Evolutionary conservation across 2,113 vertebrate species (phyloP).

Genomic region (Pomatostomus ruficeps): DNA sequence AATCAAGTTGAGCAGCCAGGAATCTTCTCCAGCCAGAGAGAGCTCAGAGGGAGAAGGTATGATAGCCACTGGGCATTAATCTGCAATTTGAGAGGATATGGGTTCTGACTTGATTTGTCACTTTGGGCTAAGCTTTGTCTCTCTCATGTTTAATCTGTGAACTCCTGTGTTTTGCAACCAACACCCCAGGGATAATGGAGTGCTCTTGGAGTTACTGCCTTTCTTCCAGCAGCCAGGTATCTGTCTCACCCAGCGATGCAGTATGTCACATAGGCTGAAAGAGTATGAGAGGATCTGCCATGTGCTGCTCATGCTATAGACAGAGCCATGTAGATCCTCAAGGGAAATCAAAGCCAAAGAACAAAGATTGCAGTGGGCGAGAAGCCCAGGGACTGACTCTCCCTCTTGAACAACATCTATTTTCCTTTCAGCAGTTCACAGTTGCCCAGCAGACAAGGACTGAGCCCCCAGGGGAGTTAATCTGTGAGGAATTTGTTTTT

Average conservation of each 20-base stretch:
- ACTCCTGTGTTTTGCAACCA: not conserved
- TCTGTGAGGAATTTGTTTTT: not conserved
- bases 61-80: not conserved
- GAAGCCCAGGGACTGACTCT: not conserved
- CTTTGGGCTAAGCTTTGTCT: not conserved
- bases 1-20: not conserved
- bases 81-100: not conserved
- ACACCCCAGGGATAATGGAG: not conserved
- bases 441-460: not conserved
- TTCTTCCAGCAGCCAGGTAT: not conserved
- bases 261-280: rapidly evolving
- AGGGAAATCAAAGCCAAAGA: not conserved
- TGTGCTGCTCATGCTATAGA: not conserved
- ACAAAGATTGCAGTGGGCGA: not conserved
- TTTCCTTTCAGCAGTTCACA: not conserved
- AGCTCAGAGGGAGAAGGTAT: not conserved
- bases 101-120: not conserved
- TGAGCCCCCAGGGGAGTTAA: not conserved
- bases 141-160: not conserved
- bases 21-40: not conserved
- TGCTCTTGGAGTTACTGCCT: not conserved
- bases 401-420: not conserved
- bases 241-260: not conserved
- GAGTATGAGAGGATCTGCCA: not conserved
- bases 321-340: not conserved